Conservation (phyloP, 2,888 invertebrate genomes). For the Limulus polyphemus region DNA sequence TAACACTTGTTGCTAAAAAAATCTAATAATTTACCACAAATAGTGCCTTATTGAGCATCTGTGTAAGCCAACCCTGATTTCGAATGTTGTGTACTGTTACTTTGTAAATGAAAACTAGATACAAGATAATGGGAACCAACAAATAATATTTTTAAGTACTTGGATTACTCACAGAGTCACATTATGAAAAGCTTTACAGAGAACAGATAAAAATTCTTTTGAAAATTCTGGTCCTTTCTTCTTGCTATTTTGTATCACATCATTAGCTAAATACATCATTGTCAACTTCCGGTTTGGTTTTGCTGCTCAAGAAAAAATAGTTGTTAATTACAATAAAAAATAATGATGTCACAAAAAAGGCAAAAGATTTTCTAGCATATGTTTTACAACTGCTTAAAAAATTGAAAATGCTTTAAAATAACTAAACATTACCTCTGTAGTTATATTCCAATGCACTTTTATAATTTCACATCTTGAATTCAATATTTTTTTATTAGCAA, state of each 20-base stretch:
- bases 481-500: too few species aligned
- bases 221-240: slow-evolving; percentile 87
- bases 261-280: slow-evolving; percentile 96
- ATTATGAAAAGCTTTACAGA: slow-evolving; percentile 70
- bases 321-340: background rate
- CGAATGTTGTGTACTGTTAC: too few species aligned
- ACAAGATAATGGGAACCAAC: too few species aligned
- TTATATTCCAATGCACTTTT: too few species aligned
- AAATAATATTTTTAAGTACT: too few species aligned
- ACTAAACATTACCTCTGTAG: too few species aligned
- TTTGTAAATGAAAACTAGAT: too few species aligned
- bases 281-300: slow-evolving; percentile 75
- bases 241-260: slow-evolving; percentile 96
- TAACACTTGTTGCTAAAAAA: too few species aligned
- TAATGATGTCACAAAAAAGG: background rate
- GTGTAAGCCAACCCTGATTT: too few species aligned
- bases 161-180: slow-evolving; percentile 47
- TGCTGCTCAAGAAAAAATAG: slow-evolving; percentile 44
- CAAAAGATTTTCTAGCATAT: background rate
- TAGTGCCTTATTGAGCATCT: too few species aligned
- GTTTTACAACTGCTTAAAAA: background rate
- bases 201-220: slow-evolving; percentile 64
- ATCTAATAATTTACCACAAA: too few species aligned
- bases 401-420: background rate
- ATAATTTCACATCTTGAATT: too few species aligned